Evolutionary conservation across 2,113 vertebrate species (phyloP), one percentile per base, ranked within the genome.

Genomic region (Psilopsiagon aurifrons): DNA sequence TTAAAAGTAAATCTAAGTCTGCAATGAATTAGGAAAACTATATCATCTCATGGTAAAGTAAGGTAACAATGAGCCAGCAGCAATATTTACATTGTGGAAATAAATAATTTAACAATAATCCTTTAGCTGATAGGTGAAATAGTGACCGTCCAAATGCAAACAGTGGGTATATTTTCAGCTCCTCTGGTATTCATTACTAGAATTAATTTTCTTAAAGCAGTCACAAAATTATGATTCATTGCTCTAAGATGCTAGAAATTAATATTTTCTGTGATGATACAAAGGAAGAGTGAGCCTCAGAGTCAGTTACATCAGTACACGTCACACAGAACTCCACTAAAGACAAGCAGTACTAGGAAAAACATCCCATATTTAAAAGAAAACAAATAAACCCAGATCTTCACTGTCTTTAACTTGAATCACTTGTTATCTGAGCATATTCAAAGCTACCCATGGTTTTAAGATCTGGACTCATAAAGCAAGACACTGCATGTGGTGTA

Each of bases 111-210:
- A 75, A 68, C 47, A n/a, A 83, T 31, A 54, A 59, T 51, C 29
- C 43, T 94, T 83, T 92, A 89, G 83, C 12, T 75, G 86, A 81
- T n/a, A 91, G 80, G n/a, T 80, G 35, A 94, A 92, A 95, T 54
- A 77, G 81, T 20, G 35, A 94, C 73, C 8, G 86, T 66, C 24
- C 25, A 91, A 88, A 78, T 63, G 55, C 19, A 90, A 92, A 92
- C 76, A 70, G 33, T 52, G 68, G 33, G 51, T 71, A 18, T 35
- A 55, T 88, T 95, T 92, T 82, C 77, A 83, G 39, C 23, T 79
- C 46, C 35, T 60, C 49, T 71, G 39, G 18, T 78, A 93, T 35
- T 41, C 44, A 90, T 68, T 0, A 0, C 16, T 86, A 94, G 75
- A 90, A 89, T 83, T 69, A 54, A 70, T 88, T 77, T 77, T 83